Base-by-base conservation (phyloP, 2,113 vertebrate genomes). In the Nannobrachium achirus region DNA sequence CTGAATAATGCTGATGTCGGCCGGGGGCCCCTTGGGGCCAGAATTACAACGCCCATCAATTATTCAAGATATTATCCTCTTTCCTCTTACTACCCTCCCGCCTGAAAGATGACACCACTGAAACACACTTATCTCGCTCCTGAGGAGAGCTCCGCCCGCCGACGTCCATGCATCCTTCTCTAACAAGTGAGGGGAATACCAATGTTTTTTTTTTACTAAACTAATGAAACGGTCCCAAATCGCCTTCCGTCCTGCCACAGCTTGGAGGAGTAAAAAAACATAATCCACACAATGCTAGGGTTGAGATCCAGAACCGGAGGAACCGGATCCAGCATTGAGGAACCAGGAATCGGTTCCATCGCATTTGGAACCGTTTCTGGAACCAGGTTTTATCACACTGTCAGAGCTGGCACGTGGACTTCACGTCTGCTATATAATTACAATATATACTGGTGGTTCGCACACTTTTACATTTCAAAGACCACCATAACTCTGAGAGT, bases 21-120 rank as follows among this genome's bases (percentile, higher is more conserved):
- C 76, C 56, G 72, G 69, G 81, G 82, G 66, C 85, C 89, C 86
- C 78, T 58, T 80, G 73, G 61, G 86, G 75, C 73, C 67, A 10
- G 19, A 58, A 52, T 49, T 80, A 82, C 74, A 86, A 86, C 83
- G 66, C 50, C n/a, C 81, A 91, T 92, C 60, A 90, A 92, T 92
- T 90, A 93, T 92, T 93, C 87, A 93, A 69, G 65, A 87, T 76
- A 72, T 71, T 87, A 77, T 66, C 78, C 57, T 44, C 63, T 56
- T 18, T 71, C 18, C 59, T 0, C n/a, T 40, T 67, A 44, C 39
- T 33, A 33, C 25, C 25, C 58, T 61, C 64, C 42, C 13, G 72
- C 60, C 63, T 72, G 83, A 80, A 85, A 85, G 87, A 88, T 76
- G 89, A 65, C 69, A 78, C 52, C 38, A 53, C 57, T 76, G 63